Percentiles rank a stretch among this genome's conserved stretches.
These are phyloP conservation scores for Caenorhabditis elegans DNA, from an alignment of 1,140 invertebrate genomes.

Conservation along the genomic window WBcel235 BX284605.5:11403501-11404000, in stretches of 20 bases:
- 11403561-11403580: neutral
- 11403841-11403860: conserved; percentile 33
- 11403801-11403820: neutral
- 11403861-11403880: neutral
- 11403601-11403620: conserved; percentile 6
- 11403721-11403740: conserved; percentile 21
- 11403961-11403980: neutral
- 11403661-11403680: conserved; percentile 7
- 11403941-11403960: conserved; percentile 16
- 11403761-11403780: neutral
- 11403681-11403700: neutral
- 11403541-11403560: neutral
- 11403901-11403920: conserved; percentile 16
- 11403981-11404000: too few species aligned
- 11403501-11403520: neutral
- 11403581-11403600: neutral
- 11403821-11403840: conserved; percentile 27
- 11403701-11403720: neutral
- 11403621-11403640: conserved; percentile 15
- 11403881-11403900: neutral
- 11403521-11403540: neutral
- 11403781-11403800: conserved; percentile 32
- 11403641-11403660: neutral
- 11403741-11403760: neutral
- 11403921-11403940: conserved; percentile 32